Percentiles rank a stretch among this genome's conserved stretches.
Conservation (phyloP, 2,797 vertebrate genomes). For the Choloepus didactylus region DNA sequence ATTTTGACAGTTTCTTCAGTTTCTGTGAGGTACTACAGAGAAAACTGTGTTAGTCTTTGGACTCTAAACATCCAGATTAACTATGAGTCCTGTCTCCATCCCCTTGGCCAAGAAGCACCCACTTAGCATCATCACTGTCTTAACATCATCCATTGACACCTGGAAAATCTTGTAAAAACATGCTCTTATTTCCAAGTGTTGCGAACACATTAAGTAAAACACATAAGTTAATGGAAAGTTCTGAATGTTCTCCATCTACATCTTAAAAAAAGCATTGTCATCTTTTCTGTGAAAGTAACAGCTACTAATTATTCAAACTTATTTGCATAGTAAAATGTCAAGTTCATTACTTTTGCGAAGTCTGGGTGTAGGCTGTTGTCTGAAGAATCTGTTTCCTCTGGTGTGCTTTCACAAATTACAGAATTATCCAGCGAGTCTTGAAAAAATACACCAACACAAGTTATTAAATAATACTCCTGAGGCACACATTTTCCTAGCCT, state of each 20-base stretch:
- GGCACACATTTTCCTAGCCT: not conserved
- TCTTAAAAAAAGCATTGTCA: not conserved
- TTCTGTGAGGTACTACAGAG: conserved; percentile 95
- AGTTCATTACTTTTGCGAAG: conserved; percentile 93
- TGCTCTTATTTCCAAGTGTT: conserved; percentile 28
- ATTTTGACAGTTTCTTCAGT: conserved; percentile 95
- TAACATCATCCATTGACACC: conserved; percentile 4
- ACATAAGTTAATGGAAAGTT: not conserved
- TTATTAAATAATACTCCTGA: not conserved
- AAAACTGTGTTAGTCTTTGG: conserved; percentile 76
- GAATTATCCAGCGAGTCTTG: conserved; percentile 92
- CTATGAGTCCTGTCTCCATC: not conserved
- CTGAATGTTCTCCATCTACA: not conserved
- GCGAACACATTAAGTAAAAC: not conserved
- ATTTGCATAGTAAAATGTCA: conserved; percentile 52
- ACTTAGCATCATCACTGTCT: not conserved
- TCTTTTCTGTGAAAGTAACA: not conserved
- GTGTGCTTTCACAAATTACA: conserved; percentile 88
- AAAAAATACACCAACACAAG: conserved; percentile 80
- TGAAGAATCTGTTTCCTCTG: conserved; percentile 92
- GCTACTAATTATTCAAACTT: not conserved
- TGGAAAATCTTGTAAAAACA: conserved; percentile 51
- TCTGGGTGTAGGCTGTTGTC: conserved; percentile 95
- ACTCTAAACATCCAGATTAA: not conserved
- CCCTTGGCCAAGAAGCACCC: not conserved